Evolutionary conservation across 37 sponge, comb jelly and placozoan genomes (phyloP).

Genomic region (Trichoplax adhaerens): DNA sequence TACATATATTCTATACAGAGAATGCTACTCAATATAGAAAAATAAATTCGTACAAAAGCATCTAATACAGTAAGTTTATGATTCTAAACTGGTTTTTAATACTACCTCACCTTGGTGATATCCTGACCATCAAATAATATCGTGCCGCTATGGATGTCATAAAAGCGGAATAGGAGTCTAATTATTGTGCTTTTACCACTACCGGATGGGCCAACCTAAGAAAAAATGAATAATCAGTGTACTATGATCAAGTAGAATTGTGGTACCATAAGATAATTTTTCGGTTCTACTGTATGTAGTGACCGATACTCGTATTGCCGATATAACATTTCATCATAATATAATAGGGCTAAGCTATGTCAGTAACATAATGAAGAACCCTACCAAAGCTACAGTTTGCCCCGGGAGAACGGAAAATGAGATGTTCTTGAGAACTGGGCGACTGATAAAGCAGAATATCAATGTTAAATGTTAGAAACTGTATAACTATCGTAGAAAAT

Average conservation of each 20-base stretch:
- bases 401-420: constrained; percentile 73
- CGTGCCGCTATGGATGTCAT: constrained; percentile 50
- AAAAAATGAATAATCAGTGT: neutral
- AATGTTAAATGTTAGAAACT: no score
- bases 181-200: constrained; percentile 95
- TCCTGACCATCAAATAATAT: constrained; percentile 88
- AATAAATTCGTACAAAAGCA: no score
- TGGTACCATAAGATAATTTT: neutral
- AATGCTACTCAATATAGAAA: no score
- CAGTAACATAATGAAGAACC: no score
- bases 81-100: no score
- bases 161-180: constrained; percentile 88
- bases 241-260: neutral
- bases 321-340: neutral
- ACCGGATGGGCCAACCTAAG: constrained; percentile 73
- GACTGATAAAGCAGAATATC: no score
- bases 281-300: neutral
- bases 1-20: no score
- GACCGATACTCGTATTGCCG: neutral
- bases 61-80: no score
- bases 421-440: constrained; percentile 48
- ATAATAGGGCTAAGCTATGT: no score
- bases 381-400: constrained; percentile 64
- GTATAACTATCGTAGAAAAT: no score
- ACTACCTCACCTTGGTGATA: constrained; percentile 20